Evolutionary conservation across 92 coral and sea anemone species (phyloP).

Genomic region (Desmophyllum pertusum): DNA sequence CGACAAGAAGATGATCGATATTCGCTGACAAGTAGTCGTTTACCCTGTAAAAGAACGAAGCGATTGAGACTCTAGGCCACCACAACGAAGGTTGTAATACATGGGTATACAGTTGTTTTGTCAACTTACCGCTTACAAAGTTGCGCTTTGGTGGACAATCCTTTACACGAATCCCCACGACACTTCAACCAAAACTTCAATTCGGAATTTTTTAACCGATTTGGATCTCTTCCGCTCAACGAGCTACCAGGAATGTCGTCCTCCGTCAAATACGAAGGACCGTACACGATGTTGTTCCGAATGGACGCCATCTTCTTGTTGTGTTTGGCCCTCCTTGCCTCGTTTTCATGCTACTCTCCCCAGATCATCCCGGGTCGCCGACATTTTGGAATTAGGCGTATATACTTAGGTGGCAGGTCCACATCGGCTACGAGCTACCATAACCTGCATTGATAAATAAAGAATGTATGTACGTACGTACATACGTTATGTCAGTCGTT

Average conservation of each 20-base stretch:
- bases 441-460: too few relatives aligned
- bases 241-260: slow-evolving; percentile 57
- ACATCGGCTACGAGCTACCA: too few relatives aligned
- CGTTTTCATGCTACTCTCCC: too few relatives aligned
- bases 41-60: not conserved
- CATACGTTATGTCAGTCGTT: too few relatives aligned
- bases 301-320: not conserved
- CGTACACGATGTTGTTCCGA: slow-evolving; percentile 16
- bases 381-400: too few relatives aligned
- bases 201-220: slow-evolving; percentile 36
- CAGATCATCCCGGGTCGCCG: too few relatives aligned
- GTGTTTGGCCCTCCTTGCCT: slow-evolving; percentile 43
- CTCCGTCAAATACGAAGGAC: slow-evolving; percentile 46
- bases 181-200: slow-evolving; percentile 53
- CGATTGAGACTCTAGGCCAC: not conserved
- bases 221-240: slow-evolving; percentile 44
- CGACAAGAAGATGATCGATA: slow-evolving; percentile 14
- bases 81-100: not conserved
- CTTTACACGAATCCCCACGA: slow-evolving; percentile 50
- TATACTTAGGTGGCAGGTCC: too few relatives aligned
- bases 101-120: too few relatives aligned
- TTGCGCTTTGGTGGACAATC: slow-evolving; percentile 33
- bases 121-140: slow-evolving; percentile 32
- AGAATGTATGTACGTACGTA: too few relatives aligned
- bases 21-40: slow-evolving; percentile 16